A percentile compares a stretch with the other conserved stretches of the same genome.
These are phyloP conservation scores for Dasysyrphus tricinctus DNA, from an alignment of 2,888 invertebrate genomes.

Conservation along the genomic window DNA sequence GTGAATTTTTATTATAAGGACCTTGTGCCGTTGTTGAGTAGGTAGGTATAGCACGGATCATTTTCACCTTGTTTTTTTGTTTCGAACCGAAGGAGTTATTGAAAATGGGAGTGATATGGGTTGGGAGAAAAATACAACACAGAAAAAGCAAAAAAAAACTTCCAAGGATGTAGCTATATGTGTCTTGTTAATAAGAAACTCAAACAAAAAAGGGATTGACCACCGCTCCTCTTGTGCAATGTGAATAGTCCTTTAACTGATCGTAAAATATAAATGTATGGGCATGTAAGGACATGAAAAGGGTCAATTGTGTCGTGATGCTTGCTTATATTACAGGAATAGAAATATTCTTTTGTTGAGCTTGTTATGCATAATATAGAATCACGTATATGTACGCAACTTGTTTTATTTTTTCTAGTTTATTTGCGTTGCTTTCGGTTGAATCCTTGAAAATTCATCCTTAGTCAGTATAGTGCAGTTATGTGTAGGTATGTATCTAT, in stretches of 20 bases:
- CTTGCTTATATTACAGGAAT: constrained; percentile 49
- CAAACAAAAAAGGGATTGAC: constrained; percentile 69
- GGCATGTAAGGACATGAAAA: constrained; percentile 72
- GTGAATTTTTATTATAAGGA: constrained; percentile 66
- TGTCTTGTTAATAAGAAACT: constrained; percentile 28
- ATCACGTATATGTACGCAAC: constrained; percentile 26
- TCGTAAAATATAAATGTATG: constrained; percentile 74
- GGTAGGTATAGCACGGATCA: constrained; percentile 43
- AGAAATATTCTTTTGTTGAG: constrained; percentile 48
- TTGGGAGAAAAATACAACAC: constrained; percentile 28
- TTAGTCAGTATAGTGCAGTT: neutral
- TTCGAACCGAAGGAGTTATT: constrained; percentile 8
- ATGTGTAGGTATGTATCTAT: neutral
- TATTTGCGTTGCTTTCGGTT: constrained; percentile 17
- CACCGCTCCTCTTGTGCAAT: constrained; percentile 36
- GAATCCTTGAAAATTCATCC: neutral
- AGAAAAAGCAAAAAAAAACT: constrained; percentile 11
- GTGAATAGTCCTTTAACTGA: constrained; percentile 67
- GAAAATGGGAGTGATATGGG: constrained; percentile 68
- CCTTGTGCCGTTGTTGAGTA: constrained; percentile 53
- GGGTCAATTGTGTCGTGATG: constrained; percentile 74
- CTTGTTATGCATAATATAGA: constrained; percentile 30
- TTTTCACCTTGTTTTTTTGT: constrained; percentile 50
- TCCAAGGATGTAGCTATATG: constrained; percentile 3
- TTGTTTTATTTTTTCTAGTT: constrained; percentile 55